A percentile compares a stretch with the other conserved stretches of the same genome.
Conservation (phyloP, 2,113 vertebrate genomes). For the Candoia aspera region DNA sequence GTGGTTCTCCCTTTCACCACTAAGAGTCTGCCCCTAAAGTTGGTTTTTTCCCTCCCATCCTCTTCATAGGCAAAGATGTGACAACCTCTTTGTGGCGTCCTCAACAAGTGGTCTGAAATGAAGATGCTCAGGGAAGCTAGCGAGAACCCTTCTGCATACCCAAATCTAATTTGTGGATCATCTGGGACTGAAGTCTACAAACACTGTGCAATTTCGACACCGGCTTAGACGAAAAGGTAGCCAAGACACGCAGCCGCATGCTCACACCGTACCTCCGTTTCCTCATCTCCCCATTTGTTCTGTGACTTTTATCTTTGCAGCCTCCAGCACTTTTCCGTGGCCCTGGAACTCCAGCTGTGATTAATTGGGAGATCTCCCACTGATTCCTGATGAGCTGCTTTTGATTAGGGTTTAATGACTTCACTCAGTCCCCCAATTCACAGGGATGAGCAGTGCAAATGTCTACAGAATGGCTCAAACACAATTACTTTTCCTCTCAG, state of each 20-base stretch:
- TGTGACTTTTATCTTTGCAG: constrained; percentile 51
- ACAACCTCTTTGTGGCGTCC: neutral
- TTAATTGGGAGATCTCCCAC: constrained; percentile 74
- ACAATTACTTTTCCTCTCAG: constrained; percentile 53
- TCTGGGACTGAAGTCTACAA: neutral
- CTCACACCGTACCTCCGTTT: neutral
- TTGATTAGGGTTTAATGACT: constrained; percentile 78
- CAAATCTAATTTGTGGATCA: neutral
- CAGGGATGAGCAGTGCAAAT: constrained; percentile 56
- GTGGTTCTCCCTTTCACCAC: neutral
- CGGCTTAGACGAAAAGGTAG: neutral
- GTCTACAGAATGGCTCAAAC: constrained; percentile 58
- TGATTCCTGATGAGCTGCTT: constrained; percentile 77
- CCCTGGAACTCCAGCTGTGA: constrained; percentile 43
- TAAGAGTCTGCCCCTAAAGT: too few relatives aligned
- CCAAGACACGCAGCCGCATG: neutral
- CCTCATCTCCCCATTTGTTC: constrained; percentile 42
- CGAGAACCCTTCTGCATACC: too few relatives aligned
- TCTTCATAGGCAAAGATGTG: neutral
- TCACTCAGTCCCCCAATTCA: constrained; percentile 64
- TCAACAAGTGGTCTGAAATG: neutral
- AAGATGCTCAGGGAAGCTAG: too few relatives aligned
- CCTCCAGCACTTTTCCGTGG: constrained; percentile 46
- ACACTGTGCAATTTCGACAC: neutral
- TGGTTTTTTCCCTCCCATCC: neutral